Evolutionary conservation across 2,797 vertebrate genomes (phyloP), one percentile per base, ranked within the genome.

Genomic region (Myiotriccus ornatus): DNA sequence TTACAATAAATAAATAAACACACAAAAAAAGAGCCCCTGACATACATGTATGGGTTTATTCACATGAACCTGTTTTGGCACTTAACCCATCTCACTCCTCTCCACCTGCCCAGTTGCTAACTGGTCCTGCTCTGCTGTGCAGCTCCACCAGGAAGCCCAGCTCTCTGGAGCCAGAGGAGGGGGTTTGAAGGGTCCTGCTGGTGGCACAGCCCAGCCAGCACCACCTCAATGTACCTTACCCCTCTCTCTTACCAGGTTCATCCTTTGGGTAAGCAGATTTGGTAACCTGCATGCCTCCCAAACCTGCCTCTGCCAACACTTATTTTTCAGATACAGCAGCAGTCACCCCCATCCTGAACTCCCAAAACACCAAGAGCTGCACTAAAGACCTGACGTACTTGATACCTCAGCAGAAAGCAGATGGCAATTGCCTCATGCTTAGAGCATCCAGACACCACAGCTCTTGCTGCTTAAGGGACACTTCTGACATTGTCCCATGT

Each of bases 161-260:
- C 15, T 35, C n/a, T 49, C 60, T 12, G 41, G 57, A 74, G 64
- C 39, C 52, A 25, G 23, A 24, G 15, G 11, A 65, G 10, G 7
- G 11, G 5, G 9, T 44, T 21, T 43, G 67, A 20, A 5, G 12
- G 13, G 7, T 52, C 18, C 11, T 3, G 41, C 0, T 0, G 0
- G 35, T 10, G n/a, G 52, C 82, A 65, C 39, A 65, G 52, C 16
- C 30, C 4, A 2, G 41, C 18, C 63, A 80, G 47, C 41, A 41
- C 30, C 16, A 0, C 15, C 3, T 7, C 37, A 14, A 32, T 3
- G 14, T 9, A 55, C 39, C 35, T 59, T 62, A 74, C 9, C 27
- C 23, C 20, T 35, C 30, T 64, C 52, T 52, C 27, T 70, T 21
- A 65, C 10, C 24, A 37, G 16, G 22, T 12, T 69, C 64, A 46